Percentiles rank a stretch among this genome's conserved stretches.
Conservation (phyloP, 2,113 vertebrate genomes). For the Corvus moneduloides region DNA sequence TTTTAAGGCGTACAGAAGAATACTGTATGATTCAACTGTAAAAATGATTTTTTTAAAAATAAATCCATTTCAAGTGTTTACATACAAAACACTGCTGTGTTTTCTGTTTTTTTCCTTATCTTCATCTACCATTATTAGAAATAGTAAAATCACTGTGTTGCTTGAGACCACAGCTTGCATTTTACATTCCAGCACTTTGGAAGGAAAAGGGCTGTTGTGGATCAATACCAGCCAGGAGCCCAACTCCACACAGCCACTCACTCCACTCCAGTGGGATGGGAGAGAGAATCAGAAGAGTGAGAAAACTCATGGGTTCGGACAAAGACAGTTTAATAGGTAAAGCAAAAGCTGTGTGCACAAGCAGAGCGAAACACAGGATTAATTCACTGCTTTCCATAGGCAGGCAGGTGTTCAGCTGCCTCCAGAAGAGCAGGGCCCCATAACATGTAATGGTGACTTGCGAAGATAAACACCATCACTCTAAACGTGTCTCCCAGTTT, state of each 20-base stretch:
- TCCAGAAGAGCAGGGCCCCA: neutral
- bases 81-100: neutral
- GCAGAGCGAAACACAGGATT: neutral
- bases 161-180: neutral
- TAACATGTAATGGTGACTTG: accelerated
- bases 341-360: neutral
- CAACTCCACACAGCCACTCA: neutral
- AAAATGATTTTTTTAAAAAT: constrained; percentile 68
- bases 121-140: neutral
- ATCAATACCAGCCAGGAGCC: neutral
- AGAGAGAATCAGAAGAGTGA: neutral
- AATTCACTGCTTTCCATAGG: accelerated
- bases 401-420: neutral
- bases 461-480: accelerated
- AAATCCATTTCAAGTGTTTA: constrained; percentile 72
- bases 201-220: neutral
- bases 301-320: neutral
- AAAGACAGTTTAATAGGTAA: neutral
- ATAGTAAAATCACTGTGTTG: neutral
- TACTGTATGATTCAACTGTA: constrained; percentile 42
- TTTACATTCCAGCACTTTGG: neutral
- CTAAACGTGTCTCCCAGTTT: accelerated
- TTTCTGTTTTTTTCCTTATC: neutral
- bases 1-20: constrained; percentile 42
- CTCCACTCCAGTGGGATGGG: neutral